Base-by-base conservation (phyloP, 2,797 vertebrate genomes). In the Squalus acanthias region DNA sequence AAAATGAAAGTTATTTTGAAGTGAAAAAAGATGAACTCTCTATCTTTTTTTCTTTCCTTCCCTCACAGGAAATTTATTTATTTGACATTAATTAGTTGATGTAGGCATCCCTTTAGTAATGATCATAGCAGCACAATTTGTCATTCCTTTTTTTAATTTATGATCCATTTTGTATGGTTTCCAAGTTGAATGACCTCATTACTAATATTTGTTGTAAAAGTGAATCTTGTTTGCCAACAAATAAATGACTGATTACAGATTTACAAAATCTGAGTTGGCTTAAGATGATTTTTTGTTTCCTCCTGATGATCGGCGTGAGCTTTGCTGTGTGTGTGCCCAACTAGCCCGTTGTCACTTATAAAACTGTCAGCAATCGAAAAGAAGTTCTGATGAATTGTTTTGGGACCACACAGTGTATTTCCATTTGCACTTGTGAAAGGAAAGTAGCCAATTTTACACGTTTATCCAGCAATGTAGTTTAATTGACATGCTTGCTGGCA, bases 171-270 rank as follows among this genome's bases (percentile, higher is more conserved):
- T 99, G 98, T 99, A 98, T 72, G 98, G 98, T 98, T 98, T 98
- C 97, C 98, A 97, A 98, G 98, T 98, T 98, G 98, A 98, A 98
- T 98, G 98, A 98, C 98, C 98, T 98, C 98, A 99, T 99, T 98
- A 99, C 98, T 99, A 99, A 99, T 99, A 99, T 98, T 98, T 99
- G 99, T 99, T 99, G 98, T 99, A 98, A 99, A 98, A 98, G 99
- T 99, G 98, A 98, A 98, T 98, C 98, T 98, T 99, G 98, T 99
- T 99, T 99, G 98, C 98, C 98, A 99, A 99, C 98, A 98, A 99
- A 99, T 99, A 99, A 99, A 99, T 98, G 98, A 98, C 98, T 98
- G 98, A 98, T 98, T 98, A 98, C 94, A 98, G 96, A 98, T 98
- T 98, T 98, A 98, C 98, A 98, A 98, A 97, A 97, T 97, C 98